These are phyloP conservation scores for Pavo muticus DNA, from an alignment of 2,113 vertebrate species.

Conservation along the genomic window DNA sequence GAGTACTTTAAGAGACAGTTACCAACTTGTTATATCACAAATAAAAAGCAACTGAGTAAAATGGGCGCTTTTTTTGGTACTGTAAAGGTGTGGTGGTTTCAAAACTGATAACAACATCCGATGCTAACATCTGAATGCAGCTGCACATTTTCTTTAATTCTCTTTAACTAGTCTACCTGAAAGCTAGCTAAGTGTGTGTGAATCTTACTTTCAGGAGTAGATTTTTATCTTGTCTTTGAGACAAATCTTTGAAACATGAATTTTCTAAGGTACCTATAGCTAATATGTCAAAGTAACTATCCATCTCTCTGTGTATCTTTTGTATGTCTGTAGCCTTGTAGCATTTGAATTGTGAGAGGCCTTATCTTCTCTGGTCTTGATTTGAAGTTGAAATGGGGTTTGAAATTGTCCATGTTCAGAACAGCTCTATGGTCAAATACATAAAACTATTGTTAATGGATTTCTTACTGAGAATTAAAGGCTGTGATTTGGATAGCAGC, in stretches of 20 bases:
- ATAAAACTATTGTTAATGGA: not conserved
- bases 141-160: not conserved
- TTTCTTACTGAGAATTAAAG: not conserved
- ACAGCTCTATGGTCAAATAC: not conserved
- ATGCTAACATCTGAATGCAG: not conserved
- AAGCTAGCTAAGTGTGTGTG: not conserved
- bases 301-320: not conserved
- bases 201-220: not conserved
- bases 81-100: not conserved
- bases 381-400: not conserved
- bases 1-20: not conserved
- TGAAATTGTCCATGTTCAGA: not conserved
- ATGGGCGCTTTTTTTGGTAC: not conserved
- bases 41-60: not conserved
- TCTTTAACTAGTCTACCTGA: not conserved
- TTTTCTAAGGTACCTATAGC: not conserved
- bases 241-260: not conserved
- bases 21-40: not conserved
- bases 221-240: not conserved
- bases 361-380: not conserved
- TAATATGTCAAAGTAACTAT: not conserved
- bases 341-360: not conserved
- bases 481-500: not conserved
- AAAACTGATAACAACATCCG: not conserved
- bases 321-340: not conserved